Evolutionary conservation across 2,113 vertebrate species (phyloP).

Genomic region (Triplophysa dalaica): DNA sequence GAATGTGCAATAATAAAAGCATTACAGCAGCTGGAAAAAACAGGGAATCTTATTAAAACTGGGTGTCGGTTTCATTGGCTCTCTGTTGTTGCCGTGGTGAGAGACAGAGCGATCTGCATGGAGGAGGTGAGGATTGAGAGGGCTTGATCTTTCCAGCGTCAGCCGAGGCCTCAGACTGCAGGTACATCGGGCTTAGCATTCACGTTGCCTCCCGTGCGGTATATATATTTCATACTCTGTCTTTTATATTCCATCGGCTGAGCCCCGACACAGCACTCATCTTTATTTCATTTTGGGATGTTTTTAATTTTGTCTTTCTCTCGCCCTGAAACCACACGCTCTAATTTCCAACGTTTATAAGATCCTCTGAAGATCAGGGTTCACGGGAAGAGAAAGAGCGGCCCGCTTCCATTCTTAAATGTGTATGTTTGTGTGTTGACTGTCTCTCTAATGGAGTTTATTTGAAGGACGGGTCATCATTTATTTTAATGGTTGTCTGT

Average conservation of each 20-base stretch:
- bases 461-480: neutral
- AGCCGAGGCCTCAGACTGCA: constrained; percentile 35
- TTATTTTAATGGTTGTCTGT: neutral
- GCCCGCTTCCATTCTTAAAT: neutral
- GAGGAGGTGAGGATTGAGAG: constrained; percentile 31
- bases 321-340: constrained; percentile 54
- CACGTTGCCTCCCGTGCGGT: constrained; percentile 51
- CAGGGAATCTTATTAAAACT: constrained; percentile 73
- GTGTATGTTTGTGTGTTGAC: neutral
- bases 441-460: neutral
- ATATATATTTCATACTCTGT: constrained; percentile 73
- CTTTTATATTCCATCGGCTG: constrained; percentile 73
- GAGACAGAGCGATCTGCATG: constrained; percentile 38
- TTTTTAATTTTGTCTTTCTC: constrained; percentile 70
- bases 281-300: constrained; percentile 76
- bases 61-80: constrained; percentile 62
- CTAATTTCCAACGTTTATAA: constrained; percentile 30
- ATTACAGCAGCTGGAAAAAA: constrained; percentile 71
- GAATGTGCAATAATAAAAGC: constrained; percentile 79
- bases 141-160: constrained; percentile 59
- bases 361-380: neutral
- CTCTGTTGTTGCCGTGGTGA: constrained; percentile 68
- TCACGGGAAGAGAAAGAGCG: neutral
- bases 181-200: constrained; percentile 67
- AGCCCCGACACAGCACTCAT: constrained; percentile 70